Evolutionary conservation across 1,140 invertebrate species (phyloP).

Genomic region (Zaprionus tsacasi): DNA sequence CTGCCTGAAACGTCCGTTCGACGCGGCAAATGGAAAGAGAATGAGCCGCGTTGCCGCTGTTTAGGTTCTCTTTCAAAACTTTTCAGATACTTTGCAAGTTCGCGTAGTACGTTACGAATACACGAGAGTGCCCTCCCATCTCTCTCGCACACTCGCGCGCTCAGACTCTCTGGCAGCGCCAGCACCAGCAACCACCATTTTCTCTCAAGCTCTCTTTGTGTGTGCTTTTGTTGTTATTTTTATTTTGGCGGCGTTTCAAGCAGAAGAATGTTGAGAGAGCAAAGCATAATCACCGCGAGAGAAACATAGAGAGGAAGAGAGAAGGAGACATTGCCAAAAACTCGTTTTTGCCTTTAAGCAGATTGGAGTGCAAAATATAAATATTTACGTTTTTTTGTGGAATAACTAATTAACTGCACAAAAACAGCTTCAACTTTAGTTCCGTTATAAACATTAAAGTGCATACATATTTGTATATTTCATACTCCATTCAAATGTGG

Average conservation of each 20-base stretch:
- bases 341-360: conserved; percentile 1
- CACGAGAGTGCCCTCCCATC: conserved; percentile 1
- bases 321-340: conserved; percentile 29
- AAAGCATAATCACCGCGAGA: conserved; percentile 11
- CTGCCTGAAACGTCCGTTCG: conserved; percentile 45
- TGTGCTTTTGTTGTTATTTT: conserved; percentile 20
- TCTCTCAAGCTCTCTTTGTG: conserved; percentile 27
- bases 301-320: neutral
- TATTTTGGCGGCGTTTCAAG: conserved; percentile 25
- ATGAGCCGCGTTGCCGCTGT: conserved; percentile 22
- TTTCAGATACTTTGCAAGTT: conserved; percentile 38
- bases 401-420: conserved; percentile 10
- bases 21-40: conserved; percentile 53
- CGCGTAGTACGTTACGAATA: conserved; percentile 15
- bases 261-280: conserved; percentile 14
- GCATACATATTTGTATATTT: neutral
- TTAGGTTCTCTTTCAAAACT: conserved; percentile 41
- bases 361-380: conserved; percentile 24
- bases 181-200: conserved; percentile 39
- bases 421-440: neutral
- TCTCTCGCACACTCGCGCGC: conserved; percentile 6
- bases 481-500: neutral
- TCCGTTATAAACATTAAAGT: neutral
- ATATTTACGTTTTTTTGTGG: conserved; percentile 17
- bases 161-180: conserved; percentile 14